Conservation (phyloP, 2,888 invertebrate species). For the Agriopis marginaria region DNA sequence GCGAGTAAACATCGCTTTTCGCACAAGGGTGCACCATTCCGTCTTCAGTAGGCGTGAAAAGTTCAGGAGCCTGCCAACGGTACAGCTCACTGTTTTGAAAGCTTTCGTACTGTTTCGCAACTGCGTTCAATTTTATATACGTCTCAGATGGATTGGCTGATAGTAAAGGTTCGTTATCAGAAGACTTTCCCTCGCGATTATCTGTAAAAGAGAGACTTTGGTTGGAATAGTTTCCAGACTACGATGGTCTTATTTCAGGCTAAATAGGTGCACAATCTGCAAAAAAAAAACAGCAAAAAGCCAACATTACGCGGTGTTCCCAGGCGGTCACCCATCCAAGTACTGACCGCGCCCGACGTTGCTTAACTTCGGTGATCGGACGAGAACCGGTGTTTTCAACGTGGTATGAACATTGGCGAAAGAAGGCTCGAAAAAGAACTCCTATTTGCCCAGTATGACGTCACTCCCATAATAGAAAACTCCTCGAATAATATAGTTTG, state of each 20-base stretch:
- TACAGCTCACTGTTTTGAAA: conserved; percentile 63
- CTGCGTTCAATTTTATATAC: conserved; percentile 60
- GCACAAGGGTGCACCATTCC: conserved; percentile 72
- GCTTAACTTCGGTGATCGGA: conserved; percentile 81
- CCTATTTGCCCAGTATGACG: not conserved
- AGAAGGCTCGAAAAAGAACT: not conserved
- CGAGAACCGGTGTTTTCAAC: conserved; percentile 80
- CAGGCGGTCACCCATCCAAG: conserved; percentile 81
- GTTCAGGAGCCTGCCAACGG: conserved; percentile 80
- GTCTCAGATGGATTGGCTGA: conserved; percentile 70
- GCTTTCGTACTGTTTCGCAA: conserved; percentile 59
- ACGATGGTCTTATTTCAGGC: too few species aligned
- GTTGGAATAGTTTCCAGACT: not conserved
- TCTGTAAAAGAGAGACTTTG: conserved; percentile 53
- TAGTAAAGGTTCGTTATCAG: conserved; percentile 70
- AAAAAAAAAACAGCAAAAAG: conserved; percentile 49
- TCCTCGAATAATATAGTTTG: too few species aligned
- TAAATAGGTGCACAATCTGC: too few species aligned
- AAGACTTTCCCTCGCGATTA: conserved; percentile 51
- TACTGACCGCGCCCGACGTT: conserved; percentile 78
- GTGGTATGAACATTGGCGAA: conserved; percentile 71
- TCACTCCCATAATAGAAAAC: too few species aligned
- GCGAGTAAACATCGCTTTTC: conserved; percentile 76
- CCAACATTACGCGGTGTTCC: conserved; percentile 67
- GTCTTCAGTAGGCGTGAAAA: conserved; percentile 68